phyloP scores from a whole-genome alignment of 2,888 invertebrate species.

The Scaptomyza caliginosa region DNA sequence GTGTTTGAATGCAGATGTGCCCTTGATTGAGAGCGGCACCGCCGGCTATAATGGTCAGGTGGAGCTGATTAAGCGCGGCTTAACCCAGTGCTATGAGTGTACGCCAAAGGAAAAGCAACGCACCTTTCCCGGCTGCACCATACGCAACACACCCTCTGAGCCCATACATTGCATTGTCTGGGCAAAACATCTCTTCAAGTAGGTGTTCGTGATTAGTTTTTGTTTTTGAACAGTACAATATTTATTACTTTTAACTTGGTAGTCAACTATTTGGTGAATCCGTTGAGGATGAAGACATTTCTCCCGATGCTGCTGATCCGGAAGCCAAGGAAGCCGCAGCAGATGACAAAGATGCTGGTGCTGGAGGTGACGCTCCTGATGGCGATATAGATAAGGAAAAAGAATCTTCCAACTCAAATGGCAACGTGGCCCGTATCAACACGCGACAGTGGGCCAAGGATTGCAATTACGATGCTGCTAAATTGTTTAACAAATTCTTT shows the following conservation, averaged over 20 bases:
- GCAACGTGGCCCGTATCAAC: constrained; percentile 87
- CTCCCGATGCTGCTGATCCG: constrained; percentile 98
- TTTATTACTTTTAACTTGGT: constrained; percentile 48
- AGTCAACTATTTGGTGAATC: constrained; percentile 98
- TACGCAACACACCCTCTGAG: constrained; percentile 99
- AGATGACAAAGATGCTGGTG: constrained; percentile 11
- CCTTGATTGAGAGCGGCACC: constrained; percentile 98
- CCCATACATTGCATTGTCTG: constrained; percentile 99
- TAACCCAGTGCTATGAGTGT: constrained; percentile 99
- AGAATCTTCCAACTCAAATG: constrained; percentile 77
- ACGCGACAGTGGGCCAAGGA: constrained; percentile 96
- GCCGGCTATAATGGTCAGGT: constrained; percentile 98
- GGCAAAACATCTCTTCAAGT: constrained; percentile 99
- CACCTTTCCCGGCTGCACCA: constrained; percentile 98
- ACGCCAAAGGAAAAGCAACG: constrained; percentile 95
- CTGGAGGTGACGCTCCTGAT: constrained; percentile 81
- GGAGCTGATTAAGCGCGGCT: constrained; percentile 92
- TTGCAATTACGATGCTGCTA: constrained; percentile 91
- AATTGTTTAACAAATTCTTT: constrained; percentile 96
- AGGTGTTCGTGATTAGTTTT: constrained; percentile 76
- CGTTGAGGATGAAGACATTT: constrained; percentile 98
- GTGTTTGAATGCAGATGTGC: constrained; percentile 97
- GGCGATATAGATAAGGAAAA: constrained; percentile 86
- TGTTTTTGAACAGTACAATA: neutral
- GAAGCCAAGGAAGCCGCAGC: constrained; percentile 87